These are phyloP conservation scores for Neopipo cinnamomea DNA, from an alignment of 2,113 vertebrate genomes.

Conservation along the genomic window DNA sequence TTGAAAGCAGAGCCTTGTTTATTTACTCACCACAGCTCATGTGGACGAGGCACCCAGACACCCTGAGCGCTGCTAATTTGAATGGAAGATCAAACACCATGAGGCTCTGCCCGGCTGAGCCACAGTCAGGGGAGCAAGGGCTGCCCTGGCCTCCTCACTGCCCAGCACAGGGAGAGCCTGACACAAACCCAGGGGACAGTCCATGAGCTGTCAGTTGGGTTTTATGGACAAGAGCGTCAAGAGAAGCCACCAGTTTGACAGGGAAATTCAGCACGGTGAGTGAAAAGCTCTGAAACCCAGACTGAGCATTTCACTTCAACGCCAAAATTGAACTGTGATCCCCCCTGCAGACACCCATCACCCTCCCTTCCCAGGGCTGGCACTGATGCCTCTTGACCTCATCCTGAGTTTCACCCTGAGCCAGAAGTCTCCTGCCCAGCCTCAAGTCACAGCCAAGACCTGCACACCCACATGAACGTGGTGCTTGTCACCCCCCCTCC, in stretches of 20 bases:
- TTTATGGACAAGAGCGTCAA: background rate
- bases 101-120: background rate
- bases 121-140: background rate
- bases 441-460: background rate
- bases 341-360: background rate
- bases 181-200: background rate
- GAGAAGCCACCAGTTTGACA: background rate
- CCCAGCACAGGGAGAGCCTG: background rate
- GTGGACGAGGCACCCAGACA: conserved; percentile 24
- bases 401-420: rapidly evolving
- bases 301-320: background rate
- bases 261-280: background rate
- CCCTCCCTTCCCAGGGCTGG: background rate
- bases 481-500: background rate
- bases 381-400: background rate
- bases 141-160: background rate
- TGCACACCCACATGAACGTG: rapidly evolving
- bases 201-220: background rate
- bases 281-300: background rate
- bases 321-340: background rate
- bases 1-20: conserved; percentile 68
- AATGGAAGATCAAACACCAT: conserved; percentile 2
- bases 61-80: background rate
- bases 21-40: conserved; percentile 50
- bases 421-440: background rate